A percentile compares a stretch with the other conserved stretches of the same genome.
phyloP scores from a whole-genome alignment of 1,140 invertebrate genomes.

The Brachionus sp. region DNA sequence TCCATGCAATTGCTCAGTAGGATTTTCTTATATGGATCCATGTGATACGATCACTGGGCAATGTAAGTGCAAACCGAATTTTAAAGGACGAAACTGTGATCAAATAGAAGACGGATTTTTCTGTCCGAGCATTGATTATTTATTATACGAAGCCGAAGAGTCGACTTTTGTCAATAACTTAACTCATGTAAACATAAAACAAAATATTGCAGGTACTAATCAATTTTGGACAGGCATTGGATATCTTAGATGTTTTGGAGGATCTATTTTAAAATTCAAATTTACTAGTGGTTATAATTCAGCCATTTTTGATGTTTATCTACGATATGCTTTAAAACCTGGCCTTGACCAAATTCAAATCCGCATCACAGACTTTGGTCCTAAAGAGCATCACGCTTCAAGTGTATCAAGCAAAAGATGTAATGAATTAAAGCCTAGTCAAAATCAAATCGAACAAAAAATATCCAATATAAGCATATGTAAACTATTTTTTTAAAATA shows the following conservation, averaged over 20 bases:
- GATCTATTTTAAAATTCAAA: background rate
- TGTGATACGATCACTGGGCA: slow-evolving; percentile 80
- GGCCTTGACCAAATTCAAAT: background rate
- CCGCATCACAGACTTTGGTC: background rate
- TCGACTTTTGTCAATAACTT: slow-evolving; percentile 3
- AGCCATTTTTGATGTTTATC: slow-evolving; percentile 83
- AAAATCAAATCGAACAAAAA: slow-evolving; percentile 1
- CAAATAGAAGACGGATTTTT: slow-evolving; percentile 26
- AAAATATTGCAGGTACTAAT: slow-evolving; percentile 48
- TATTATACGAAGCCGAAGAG: slow-evolving; percentile 29
- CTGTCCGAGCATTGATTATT: slow-evolving; percentile 1
- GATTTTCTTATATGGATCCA: slow-evolving; percentile 80
- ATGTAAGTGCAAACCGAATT: slow-evolving; percentile 85
- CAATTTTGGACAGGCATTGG: background rate
- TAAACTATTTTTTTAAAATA: background rate
- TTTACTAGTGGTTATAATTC: slow-evolving; percentile 81
- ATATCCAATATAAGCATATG: background rate
- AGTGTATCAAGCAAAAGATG: background rate
- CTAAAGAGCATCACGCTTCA: background rate
- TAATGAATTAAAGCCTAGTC: background rate
- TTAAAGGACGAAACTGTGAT: slow-evolving; percentile 84
- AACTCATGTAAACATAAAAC: slow-evolving; percentile 48
- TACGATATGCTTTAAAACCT: background rate
- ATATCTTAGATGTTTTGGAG: background rate
- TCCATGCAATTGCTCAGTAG: slow-evolving; percentile 77